These are phyloP conservation scores for Vanessa tameamea DNA, from an alignment of 1,140 invertebrate species.

Conservation along the genomic window DNA sequence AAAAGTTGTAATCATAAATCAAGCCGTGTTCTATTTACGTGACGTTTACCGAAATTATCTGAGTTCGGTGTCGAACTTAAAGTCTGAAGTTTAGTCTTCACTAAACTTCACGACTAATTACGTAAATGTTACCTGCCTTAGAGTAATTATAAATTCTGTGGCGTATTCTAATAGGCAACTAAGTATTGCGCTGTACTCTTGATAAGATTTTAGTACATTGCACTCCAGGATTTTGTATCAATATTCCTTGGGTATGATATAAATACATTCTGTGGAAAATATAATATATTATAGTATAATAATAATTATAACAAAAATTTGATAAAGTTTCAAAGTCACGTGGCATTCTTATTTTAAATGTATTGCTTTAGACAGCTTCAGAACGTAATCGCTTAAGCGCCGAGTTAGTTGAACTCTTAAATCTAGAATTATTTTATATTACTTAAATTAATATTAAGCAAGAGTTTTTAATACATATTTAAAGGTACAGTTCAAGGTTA, in stretches of 20 bases:
- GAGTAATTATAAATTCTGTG: conserved; percentile 12
- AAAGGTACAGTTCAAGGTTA: too few species aligned
- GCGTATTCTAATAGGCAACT: not conserved
- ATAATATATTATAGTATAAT: too few species aligned
- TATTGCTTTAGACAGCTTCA: too few species aligned
- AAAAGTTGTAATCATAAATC: conserved; percentile 32
- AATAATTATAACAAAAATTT: too few species aligned
- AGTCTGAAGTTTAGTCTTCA: conserved; percentile 13
- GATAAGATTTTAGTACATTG: not conserved
- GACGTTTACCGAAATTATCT: conserved; percentile 22
- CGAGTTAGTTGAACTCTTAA: too few species aligned
- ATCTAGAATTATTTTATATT: too few species aligned
- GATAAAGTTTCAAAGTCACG: too few species aligned
- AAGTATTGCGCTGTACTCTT: not conserved
- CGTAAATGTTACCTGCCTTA: conserved; percentile 15
- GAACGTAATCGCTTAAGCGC: too few species aligned
- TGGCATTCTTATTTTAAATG: too few species aligned
- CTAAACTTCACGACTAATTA: conserved; percentile 18
- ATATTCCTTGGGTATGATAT: not conserved
- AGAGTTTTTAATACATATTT: too few species aligned
- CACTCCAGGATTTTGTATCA: not conserved
- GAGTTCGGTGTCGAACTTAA: conserved; percentile 25
- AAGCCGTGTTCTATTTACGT: conserved; percentile 27
- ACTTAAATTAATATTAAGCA: too few species aligned
- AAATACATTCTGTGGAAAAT: not conserved